Percentiles rank a stretch among this genome's conserved stretches.
Evolutionary conservation across 2,113 vertebrate species (phyloP).

Genomic region (Heterotilapia buettikoferi): DNA sequence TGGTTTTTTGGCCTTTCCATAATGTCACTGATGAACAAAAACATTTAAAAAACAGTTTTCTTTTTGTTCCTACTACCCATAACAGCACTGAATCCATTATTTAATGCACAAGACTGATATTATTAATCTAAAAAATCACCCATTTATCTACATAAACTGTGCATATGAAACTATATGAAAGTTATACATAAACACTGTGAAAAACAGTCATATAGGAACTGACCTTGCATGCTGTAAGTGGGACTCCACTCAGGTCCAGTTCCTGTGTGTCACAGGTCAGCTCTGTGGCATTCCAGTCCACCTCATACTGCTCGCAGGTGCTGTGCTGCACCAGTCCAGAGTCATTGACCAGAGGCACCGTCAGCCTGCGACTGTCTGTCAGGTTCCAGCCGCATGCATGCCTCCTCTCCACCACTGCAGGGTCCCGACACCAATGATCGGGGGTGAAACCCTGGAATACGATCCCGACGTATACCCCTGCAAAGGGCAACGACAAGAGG

Average conservation of each 20-base stretch:
- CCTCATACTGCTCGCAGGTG: conserved; percentile 70
- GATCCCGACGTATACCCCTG: conserved; percentile 84
- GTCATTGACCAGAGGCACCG: conserved; percentile 41
- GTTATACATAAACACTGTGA: not conserved
- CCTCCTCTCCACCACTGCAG: conserved; percentile 65
- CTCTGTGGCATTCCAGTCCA: conserved; percentile 69
- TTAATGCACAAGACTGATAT: not conserved
- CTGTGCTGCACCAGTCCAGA: conserved; percentile 28
- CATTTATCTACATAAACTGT: not conserved
- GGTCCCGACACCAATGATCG: conserved; percentile 80
- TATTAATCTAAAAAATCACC: not conserved
- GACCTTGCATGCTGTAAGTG: conserved; percentile 28
- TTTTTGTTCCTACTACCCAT: not conserved
- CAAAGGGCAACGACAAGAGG: conserved; percentile 82
- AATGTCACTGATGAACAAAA: not conserved
- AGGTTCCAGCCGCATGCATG: conserved; percentile 77
- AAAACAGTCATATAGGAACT: not conserved
- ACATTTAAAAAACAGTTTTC: not conserved
- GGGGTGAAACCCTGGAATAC: conserved; percentile 89
- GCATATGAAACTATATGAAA: not conserved
- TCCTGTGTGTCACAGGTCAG: conserved; percentile 60
- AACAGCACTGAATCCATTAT: not conserved
- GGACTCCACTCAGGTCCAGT: conserved; percentile 32
- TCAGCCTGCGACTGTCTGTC: conserved; percentile 68
- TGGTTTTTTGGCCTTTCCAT: rapidly evolving